Base-by-base conservation (phyloP, 2,888 invertebrate genomes). In the Leucophora obtusa region DNA sequence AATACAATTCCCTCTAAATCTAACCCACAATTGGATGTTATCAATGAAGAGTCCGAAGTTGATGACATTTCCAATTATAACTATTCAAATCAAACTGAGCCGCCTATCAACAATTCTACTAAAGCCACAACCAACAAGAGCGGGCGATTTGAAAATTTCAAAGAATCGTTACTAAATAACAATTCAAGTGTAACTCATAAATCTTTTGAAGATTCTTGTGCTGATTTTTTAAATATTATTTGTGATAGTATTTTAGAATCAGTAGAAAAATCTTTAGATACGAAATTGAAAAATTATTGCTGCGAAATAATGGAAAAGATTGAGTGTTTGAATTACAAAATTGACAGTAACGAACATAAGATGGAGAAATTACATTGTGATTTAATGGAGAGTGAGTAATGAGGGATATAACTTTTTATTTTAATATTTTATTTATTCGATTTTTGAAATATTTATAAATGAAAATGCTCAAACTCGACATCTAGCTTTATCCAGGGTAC, bases 191-290 rank as follows among this genome's bases (percentile, higher is more conserved):
- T 7, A 28, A 6, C 28, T 28, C 28, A 28, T 28, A 28, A 78
- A 10, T 35, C 54, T 1, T 59, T 73, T 3, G 77, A 86, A 58
- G 86, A 89, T 1, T 84, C 87, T n/a, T 86, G 86, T 50, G 84
- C 84, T 7, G 88, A 87, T 59, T 89, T 89, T 58, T 85, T 89
- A 3, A 87, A 84, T 69, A 84, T 86, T 9, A 83, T 90, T 5
- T 85, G 86, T 28, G 88, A 88, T 10, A 86, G 86, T 53, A 86
- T 89, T 14, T 66, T 87, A 68, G 86, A 88, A 28, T 86, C 87
- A 15, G 86, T 90, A 7, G 62, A 86, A 85, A 84, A 82, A 24
- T 82, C 84, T 14, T 56, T 85, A 1, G 80, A 83, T 15, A 14
- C 9, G 0, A 74, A 82, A 7, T 56, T 85, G 24, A 59, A 58